Percentiles rank a stretch among this genome's conserved stretches.
phyloP scores from a whole-genome alignment of 2,797 vertebrate genomes.

The Pseudochirops corinnae region DNA sequence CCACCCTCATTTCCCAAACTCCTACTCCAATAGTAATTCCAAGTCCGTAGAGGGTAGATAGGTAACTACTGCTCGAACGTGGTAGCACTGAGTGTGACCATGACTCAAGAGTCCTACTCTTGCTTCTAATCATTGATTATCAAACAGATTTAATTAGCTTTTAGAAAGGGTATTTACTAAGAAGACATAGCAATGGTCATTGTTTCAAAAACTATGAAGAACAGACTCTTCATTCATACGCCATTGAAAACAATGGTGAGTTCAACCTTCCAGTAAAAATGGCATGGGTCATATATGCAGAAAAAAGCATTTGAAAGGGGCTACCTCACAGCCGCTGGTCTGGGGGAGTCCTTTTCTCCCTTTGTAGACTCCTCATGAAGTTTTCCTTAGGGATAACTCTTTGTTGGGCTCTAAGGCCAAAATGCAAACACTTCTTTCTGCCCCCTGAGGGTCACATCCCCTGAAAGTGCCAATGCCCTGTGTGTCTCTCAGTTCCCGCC shows the following conservation, averaged over 20 bases:
- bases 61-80: too few relatives aligned
- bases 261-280: not conserved
- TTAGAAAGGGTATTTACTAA: not conserved
- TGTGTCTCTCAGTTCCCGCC: not conserved
- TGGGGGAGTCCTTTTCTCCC: not conserved
- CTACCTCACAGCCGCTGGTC: not conserved
- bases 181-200: not conserved
- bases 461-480: not conserved
- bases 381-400: not conserved
- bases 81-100: not conserved
- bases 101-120: not conserved
- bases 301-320: not conserved
- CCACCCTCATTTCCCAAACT: not conserved
- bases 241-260: not conserved
- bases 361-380: not conserved
- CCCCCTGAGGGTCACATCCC: rapidly evolving
- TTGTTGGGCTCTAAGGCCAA: not conserved
- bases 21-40: not conserved
- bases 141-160: not conserved
- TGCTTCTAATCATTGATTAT: not conserved
- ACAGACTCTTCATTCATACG: not conserved
- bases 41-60: not conserved
- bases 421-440: not conserved
- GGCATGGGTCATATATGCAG: not conserved
- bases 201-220: not conserved